Percentiles rank a stretch among this genome's conserved stretches.
Conservation (phyloP, 2,797 vertebrate genomes). For the Muraenolepis orangiensis region DNA sequence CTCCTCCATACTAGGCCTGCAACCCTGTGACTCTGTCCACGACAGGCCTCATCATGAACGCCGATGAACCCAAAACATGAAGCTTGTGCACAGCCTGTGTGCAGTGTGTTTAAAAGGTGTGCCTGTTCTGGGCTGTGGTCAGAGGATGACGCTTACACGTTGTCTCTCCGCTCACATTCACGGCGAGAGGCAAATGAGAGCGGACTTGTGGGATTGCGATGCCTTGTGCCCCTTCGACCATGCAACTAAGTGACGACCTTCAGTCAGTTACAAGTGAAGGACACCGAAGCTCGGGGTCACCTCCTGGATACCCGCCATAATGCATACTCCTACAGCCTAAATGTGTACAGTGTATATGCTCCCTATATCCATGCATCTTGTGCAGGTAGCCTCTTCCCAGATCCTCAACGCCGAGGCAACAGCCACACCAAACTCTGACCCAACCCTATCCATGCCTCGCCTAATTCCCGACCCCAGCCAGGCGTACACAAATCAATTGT, state of each 20-base stretch:
- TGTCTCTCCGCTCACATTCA: constrained; percentile 57
- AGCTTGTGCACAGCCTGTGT: constrained; percentile 28
- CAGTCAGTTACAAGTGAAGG: constrained; percentile 6
- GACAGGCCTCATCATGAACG: neutral
- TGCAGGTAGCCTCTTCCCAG: neutral
- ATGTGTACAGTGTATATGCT: neutral
- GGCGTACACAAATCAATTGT: no score
- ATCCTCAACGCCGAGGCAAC: no score
- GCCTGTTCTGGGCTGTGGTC: constrained; percentile 30
- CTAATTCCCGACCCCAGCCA: neutral
- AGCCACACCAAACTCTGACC: neutral
- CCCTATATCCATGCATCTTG: neutral
- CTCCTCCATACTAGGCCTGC: neutral
- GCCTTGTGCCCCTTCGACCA: constrained; percentile 51
- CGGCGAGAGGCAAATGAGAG: constrained; percentile 10
- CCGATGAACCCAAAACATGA: neutral
- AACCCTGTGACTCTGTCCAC: neutral
- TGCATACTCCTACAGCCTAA: neutral
- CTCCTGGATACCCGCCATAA: neutral
- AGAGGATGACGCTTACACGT: constrained; percentile 49
- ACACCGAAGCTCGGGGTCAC: neutral
- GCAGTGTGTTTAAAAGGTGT: constrained; percentile 24
- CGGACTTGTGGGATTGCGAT: constrained; percentile 23
- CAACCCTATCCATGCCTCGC: neutral
- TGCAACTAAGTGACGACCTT: constrained; percentile 29